phyloP scores from a whole-genome alignment of 2,797 vertebrate species.

The Lithobates pipiens region DNA sequence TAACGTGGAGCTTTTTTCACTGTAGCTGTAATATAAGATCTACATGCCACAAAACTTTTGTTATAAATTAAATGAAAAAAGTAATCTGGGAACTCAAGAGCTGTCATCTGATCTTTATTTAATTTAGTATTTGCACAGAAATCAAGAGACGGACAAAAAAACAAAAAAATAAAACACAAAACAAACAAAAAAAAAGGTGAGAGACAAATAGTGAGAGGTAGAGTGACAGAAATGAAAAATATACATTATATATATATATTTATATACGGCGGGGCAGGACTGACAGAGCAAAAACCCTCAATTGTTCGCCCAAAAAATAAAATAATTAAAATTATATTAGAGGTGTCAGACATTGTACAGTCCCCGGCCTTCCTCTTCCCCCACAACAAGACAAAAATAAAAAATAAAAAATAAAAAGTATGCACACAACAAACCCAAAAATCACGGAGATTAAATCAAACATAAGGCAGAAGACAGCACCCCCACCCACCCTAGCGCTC shows the following conservation, averaged over 20 bases:
- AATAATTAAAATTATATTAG: slow-evolving; percentile 21
- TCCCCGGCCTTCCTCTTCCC: background rate
- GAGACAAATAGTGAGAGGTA: slow-evolving; percentile 50
- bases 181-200: background rate
- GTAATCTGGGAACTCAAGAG: too few species aligned
- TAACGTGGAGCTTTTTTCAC: too few species aligned
- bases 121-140: slow-evolving; percentile 59
- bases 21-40: too few species aligned
- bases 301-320: slow-evolving; percentile 35
- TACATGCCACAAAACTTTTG: too few species aligned
- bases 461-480: slow-evolving; percentile 55
- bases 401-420: slow-evolving; percentile 29
- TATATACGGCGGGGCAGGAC: background rate
- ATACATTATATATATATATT: slow-evolving; percentile 44
- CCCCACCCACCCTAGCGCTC: slow-evolving; percentile 46
- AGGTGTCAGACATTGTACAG: slow-evolving; percentile 40
- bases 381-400: slow-evolving; percentile 6
- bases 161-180: too few species aligned
- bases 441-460: slow-evolving; percentile 43
- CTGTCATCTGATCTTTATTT: slow-evolving; percentile 54
- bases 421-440: slow-evolving; percentile 41
- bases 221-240: slow-evolving; percentile 48
- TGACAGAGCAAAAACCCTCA: slow-evolving; percentile 44
- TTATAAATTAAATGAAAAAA: too few species aligned
- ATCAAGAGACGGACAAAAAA: slow-evolving; percentile 12